Evolutionary conservation across 1,140 invertebrate genomes (phyloP).

Genomic region (Drosophila murphyi): DNA sequence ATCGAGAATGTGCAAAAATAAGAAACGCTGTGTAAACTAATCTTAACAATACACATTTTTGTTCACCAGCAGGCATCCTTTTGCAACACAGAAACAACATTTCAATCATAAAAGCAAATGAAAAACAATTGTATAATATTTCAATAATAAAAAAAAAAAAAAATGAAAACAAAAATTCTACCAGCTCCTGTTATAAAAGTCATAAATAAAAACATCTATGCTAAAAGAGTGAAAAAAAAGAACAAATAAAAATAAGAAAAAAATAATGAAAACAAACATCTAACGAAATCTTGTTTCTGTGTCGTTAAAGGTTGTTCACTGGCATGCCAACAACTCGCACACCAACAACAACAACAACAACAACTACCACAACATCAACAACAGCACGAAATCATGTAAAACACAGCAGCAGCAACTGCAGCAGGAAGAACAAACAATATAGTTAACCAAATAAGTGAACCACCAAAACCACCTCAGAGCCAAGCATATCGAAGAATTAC

Average conservation of each 20-base stretch:
- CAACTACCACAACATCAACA: conserved; percentile 48
- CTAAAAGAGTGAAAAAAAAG: conserved; percentile 5
- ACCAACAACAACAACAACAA: conserved; percentile 53
- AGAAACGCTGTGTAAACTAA: conserved; percentile 54
- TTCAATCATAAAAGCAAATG: conserved; percentile 84
- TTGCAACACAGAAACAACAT: conserved; percentile 85
- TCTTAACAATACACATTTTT: conserved; percentile 72
- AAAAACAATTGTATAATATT: conserved; percentile 46
- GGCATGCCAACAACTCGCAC: conserved; percentile 73
- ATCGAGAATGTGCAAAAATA: conserved; percentile 38
- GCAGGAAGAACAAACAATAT: conserved; percentile 34
- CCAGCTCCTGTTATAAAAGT: neutral
- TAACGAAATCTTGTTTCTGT: conserved; percentile 85
- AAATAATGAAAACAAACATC: conserved; percentile 53
- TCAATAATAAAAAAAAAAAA: conserved; percentile 49
- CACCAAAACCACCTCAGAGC: conserved; percentile 36
- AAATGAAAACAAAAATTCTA: conserved; percentile 11
- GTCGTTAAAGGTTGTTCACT: conserved; percentile 85
- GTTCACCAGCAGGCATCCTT: conserved; percentile 83
- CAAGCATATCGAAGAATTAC: conserved; percentile 9
- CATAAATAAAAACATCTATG: conserved; percentile 29
- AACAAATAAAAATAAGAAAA: conserved; percentile 24
- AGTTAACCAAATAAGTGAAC: conserved; percentile 31
- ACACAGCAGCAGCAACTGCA: conserved; percentile 46
- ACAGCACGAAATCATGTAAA: conserved; percentile 73